These are phyloP conservation scores for Camponotus vicinus DNA, from an alignment of 1,140 invertebrate species.

Conservation along the genomic window DNA sequence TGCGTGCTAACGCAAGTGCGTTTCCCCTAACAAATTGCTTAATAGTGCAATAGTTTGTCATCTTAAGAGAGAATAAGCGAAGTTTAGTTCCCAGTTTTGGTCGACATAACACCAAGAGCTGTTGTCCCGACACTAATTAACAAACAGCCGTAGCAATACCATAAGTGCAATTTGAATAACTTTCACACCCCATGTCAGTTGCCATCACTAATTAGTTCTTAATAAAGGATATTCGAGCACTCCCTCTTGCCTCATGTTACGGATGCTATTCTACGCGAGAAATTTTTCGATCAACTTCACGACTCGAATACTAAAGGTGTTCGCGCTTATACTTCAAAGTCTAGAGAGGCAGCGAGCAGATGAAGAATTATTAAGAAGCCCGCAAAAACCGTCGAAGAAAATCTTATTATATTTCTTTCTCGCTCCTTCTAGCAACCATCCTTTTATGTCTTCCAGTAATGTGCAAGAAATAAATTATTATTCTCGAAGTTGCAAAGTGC, in stretches of 20 bases:
- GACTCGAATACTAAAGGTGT: background rate
- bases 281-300: background rate
- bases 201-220: conserved; percentile 10
- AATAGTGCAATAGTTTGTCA: conserved; percentile 17
- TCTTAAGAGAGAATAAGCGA: conserved; percentile 41
- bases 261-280: background rate
- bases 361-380: conserved; percentile 38
- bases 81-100: conserved; percentile 42
- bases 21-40: conserved; percentile 1
- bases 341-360: background rate
- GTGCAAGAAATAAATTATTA: conserved; percentile 20
- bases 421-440: background rate
- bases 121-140: conserved; percentile 39
- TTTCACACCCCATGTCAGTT: background rate
- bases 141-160: background rate
- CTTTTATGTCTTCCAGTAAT: background rate
- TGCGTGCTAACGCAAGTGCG: conserved; percentile 13
- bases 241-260: background rate
- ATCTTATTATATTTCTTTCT: conserved; percentile 32
- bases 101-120: conserved; percentile 7
- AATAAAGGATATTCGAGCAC: background rate
- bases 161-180: conserved; percentile 22
- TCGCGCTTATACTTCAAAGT: conserved; percentile 3
- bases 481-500: conserved; percentile 3
- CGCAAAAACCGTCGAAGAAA: background rate